phyloP scores from a whole-genome alignment of 2,797 vertebrate genomes.

The Gephyroberyx darwinii region DNA sequence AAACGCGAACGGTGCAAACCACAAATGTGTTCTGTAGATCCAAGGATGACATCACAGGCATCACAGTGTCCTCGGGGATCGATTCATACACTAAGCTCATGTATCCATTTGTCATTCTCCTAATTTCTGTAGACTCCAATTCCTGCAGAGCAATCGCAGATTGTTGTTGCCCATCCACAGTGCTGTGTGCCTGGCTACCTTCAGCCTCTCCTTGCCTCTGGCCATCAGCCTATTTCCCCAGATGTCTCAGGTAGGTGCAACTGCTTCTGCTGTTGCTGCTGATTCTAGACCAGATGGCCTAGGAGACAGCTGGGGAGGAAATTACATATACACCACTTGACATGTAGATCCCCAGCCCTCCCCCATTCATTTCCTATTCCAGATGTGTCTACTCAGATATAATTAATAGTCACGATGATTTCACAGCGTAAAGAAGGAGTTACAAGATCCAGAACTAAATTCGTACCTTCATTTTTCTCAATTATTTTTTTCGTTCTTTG shows the following conservation, averaged over 20 bases:
- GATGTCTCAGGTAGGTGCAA: constrained; percentile 92
- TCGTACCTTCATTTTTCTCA: constrained; percentile 1
- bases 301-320: constrained; percentile 60
- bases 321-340: constrained; percentile 65
- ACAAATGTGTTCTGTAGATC: constrained; percentile 42
- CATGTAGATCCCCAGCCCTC: constrained; percentile 29
- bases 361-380: constrained; percentile 18
- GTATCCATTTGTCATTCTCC: constrained; percentile 36
- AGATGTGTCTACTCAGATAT: constrained; percentile 27
- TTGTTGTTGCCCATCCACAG: constrained; percentile 94
- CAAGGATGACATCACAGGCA: constrained; percentile 53
- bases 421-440: constrained; percentile 11
- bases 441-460: constrained; percentile 13
- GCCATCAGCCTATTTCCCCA: constrained; percentile 99
- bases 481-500: constrained; percentile 10
- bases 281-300: constrained; percentile 53
- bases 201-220: constrained; percentile 94
- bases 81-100: constrained; percentile 35
- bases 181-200: constrained; percentile 94
- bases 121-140: constrained; percentile 81
- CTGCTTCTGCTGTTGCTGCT: constrained; percentile 25
- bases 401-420: constrained; percentile 45
- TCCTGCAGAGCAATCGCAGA: constrained; percentile 89
- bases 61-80: constrained; percentile 28
- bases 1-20: constrained; percentile 39